Percentiles rank a stretch among this genome's conserved stretches.
Conservation (phyloP, 1,140 invertebrate species). For the Bombus breviceps region DNA sequence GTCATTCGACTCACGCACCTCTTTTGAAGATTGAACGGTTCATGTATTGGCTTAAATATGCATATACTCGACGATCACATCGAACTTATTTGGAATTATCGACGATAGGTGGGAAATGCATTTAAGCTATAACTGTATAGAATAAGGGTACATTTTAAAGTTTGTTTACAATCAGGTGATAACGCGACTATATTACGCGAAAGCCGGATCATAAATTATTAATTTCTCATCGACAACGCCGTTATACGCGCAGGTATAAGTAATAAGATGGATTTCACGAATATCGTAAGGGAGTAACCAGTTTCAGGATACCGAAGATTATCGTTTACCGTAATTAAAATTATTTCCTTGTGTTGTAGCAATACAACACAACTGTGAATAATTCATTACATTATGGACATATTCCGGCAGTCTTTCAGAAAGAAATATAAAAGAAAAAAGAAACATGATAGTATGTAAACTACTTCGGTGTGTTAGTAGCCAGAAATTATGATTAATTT, state of each 20-base stretch:
- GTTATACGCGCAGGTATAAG: neutral
- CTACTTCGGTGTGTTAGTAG: too few species aligned
- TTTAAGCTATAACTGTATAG: neutral
- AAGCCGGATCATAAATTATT: slow-evolving; percentile 37
- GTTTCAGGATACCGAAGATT: neutral
- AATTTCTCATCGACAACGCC: slow-evolving; percentile 26
- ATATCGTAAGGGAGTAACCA: neutral
- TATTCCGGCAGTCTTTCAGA: too few species aligned
- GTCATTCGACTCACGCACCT: too few species aligned
- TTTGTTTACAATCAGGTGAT: slow-evolving; percentile 27
- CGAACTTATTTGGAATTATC: slow-evolving; percentile 7
- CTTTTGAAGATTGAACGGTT: too few species aligned
- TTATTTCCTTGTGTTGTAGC: neutral
- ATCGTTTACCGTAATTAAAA: neutral
- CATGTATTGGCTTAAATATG: too few species aligned
- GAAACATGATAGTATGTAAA: too few species aligned
- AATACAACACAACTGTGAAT: neutral
- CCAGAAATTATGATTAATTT: too few species aligned
- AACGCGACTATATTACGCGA: neutral
- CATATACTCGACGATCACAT: neutral
- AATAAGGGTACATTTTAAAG: neutral
- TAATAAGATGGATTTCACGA: slow-evolving; percentile 21
- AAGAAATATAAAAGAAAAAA: too few species aligned
- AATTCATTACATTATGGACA: neutral
- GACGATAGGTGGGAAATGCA: neutral